These are phyloP conservation scores for Eilema griseolum DNA, from an alignment of 2,888 invertebrate genomes.

Conservation along the genomic window DNA sequence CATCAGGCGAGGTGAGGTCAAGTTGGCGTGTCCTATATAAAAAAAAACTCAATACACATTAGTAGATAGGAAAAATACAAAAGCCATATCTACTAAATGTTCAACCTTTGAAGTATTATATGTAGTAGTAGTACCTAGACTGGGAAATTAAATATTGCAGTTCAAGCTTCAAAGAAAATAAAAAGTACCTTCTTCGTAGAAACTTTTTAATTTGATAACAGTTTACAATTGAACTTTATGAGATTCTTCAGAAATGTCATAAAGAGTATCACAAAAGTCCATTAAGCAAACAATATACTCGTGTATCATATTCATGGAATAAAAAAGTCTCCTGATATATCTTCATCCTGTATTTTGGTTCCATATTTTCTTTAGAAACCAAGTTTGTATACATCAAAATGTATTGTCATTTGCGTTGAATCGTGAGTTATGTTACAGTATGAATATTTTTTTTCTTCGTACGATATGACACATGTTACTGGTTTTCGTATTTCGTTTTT, in stretches of 20 bases:
- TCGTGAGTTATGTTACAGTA: not conserved
- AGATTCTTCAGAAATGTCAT: not conserved
- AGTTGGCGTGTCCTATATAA: no score
- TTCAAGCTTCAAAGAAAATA: not conserved
- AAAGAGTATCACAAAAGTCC: not conserved
- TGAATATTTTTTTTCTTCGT: not conserved
- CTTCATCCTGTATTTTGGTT: not conserved
- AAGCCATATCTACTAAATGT: not conserved
- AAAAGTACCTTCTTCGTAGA: no score
- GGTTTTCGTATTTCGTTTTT: not conserved
- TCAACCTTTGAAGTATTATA: not conserved
- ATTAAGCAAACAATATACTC: not conserved
- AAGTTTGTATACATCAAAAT: slow-evolving; percentile 1
- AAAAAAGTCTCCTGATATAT: not conserved
- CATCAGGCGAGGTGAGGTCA: no score
- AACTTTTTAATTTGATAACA: not conserved
- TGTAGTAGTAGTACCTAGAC: not conserved
- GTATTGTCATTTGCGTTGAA: slow-evolving; percentile 4
- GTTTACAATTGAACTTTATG: not conserved
- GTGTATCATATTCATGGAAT: not conserved
- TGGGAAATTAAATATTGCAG: slow-evolving; percentile 6
- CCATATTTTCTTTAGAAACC: not conserved
- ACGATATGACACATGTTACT: not conserved
- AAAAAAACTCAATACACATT: no score
- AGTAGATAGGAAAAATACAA: no score